These are phyloP conservation scores for Polydesmus complanatus DNA, from an alignment of 2,888 invertebrate genomes.

Conservation along the genomic window DNA sequence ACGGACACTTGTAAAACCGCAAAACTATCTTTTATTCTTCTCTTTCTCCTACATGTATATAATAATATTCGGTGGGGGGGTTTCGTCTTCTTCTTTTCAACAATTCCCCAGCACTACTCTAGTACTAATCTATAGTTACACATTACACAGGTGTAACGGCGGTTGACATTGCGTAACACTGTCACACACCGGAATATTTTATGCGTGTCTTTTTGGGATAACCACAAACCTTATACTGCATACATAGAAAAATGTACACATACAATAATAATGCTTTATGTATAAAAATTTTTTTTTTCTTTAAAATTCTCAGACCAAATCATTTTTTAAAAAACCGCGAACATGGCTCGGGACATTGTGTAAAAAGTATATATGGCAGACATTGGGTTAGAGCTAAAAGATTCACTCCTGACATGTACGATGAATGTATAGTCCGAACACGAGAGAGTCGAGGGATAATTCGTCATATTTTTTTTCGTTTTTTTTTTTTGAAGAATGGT, in stretches of 20 bases:
- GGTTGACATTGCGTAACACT: not conserved
- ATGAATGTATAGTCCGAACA: not conserved
- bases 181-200: not conserved
- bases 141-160: not conserved
- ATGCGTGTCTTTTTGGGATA: not conserved
- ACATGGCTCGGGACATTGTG: not conserved
- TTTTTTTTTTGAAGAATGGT: too few relatives aligned
- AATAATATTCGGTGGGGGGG: too few relatives aligned
- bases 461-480: not conserved
- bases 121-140: too few relatives aligned
- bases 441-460: too few relatives aligned
- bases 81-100: too few relatives aligned
- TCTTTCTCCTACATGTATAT: too few relatives aligned
- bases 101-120: too few relatives aligned
- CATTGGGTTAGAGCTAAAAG: too few relatives aligned
- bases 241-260: too few relatives aligned
- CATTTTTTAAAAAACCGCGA: not conserved
- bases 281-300: not conserved
- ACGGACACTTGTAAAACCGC: too few relatives aligned
- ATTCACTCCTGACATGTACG: not conserved
- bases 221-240: too few relatives aligned
- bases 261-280: not conserved
- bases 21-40: too few relatives aligned
- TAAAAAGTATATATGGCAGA: not conserved
- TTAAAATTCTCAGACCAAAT: not conserved